Evolutionary conservation across 2,888 invertebrate genomes (phyloP).

Genomic region (Gryllus longicercus): DNA sequence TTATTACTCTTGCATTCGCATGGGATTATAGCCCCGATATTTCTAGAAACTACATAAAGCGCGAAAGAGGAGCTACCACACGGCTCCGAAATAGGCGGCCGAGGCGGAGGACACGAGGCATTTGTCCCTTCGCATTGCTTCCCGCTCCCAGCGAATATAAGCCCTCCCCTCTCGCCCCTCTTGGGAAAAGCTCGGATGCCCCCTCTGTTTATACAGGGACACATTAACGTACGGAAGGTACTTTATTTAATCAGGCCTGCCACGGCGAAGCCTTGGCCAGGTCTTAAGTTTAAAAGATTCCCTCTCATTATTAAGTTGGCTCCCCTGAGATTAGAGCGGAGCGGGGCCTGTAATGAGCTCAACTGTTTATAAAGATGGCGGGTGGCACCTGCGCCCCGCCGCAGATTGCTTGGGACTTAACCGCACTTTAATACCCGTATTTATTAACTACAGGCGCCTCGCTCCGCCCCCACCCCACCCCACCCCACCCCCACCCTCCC

Average conservation of each 20-base stretch:
- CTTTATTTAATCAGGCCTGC: slow-evolving; percentile 2
- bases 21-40: too few species aligned
- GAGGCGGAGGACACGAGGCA: neutral
- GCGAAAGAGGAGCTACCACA: too few species aligned
- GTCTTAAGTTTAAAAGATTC: slow-evolving; percentile 2
- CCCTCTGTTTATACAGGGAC: slow-evolving; percentile 17
- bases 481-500: too few species aligned
- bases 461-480: too few species aligned
- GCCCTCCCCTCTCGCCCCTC: neutral
- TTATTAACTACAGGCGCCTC: neutral
- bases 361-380: slow-evolving; percentile 17
- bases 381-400: neutral
- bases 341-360: slow-evolving; percentile 10
- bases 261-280: neutral
- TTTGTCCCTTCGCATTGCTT: neutral
- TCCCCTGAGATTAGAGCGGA: slow-evolving; percentile 6
- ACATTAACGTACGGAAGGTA: slow-evolving; percentile 7
- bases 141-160: neutral
- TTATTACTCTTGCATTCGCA: too few species aligned
- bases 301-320: neutral
- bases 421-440: slow-evolving; percentile 8
- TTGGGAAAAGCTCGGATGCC: neutral
- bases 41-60: too few species aligned
- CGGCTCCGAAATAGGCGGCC: too few species aligned
- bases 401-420: neutral